Percentiles rank a stretch among this genome's conserved stretches.
These are phyloP conservation scores for Spisula subtruncata DNA, from an alignment of 2,888 invertebrate genomes.

Conservation along the genomic window DNA sequence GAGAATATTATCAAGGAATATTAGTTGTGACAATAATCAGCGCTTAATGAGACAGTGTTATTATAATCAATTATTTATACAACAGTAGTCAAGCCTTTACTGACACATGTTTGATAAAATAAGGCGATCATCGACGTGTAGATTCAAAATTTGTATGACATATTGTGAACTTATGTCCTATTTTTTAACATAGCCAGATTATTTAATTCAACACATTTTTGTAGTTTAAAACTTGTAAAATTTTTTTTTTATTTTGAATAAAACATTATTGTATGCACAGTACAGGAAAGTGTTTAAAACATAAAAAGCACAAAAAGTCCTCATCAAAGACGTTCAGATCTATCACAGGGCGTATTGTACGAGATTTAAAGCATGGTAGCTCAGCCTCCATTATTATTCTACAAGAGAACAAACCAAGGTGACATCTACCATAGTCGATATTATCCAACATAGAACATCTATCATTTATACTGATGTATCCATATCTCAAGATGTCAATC, in stretches of 20 bases:
- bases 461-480: background rate
- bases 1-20: too few species aligned
- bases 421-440: background rate
- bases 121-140: background rate
- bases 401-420: background rate
- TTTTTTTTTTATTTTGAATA: background rate
- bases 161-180: background rate
- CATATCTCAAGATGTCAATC: background rate
- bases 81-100: too few species aligned
- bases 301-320: conserved; percentile 15
- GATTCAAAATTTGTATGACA: background rate
- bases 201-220: background rate
- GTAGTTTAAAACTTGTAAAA: background rate
- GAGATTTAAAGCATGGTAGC: conserved; percentile 41
- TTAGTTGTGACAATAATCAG: too few species aligned
- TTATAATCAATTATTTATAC: too few species aligned
- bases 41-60: too few species aligned
- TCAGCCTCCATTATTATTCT: conserved; percentile 30
- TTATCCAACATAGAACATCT: background rate
- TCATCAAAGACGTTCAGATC: conserved; percentile 39
- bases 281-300: conserved; percentile 19
- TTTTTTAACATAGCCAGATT: background rate
- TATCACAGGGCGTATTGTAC: conserved; percentile 46
- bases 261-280: background rate
- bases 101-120: background rate